phyloP scores from a whole-genome alignment of 2,888 invertebrate genomes.

The Pherbina coryleti region DNA sequence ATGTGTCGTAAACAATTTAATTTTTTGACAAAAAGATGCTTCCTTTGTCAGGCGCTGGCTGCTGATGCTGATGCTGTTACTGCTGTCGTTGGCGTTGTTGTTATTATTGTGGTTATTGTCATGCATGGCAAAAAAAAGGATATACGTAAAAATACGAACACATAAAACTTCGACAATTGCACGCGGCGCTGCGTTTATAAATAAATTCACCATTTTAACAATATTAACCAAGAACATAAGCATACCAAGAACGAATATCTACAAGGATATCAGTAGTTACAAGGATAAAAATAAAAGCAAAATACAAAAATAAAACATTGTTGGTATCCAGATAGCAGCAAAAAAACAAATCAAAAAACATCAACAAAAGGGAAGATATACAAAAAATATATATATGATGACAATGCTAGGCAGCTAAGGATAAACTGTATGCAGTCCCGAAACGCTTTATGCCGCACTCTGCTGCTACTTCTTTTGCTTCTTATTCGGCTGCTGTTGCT shows the following conservation, averaged over 20 bases:
- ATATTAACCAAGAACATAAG: slow-evolving; percentile 26
- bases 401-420: slow-evolving; percentile 11
- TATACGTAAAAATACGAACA: slow-evolving; percentile 9
- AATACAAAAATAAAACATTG: not conserved
- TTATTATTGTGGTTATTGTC: not conserved
- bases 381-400: slow-evolving; percentile 27
- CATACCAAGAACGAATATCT: not conserved
- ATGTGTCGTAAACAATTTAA: slow-evolving; percentile 39
- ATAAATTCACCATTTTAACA: slow-evolving; percentile 40
- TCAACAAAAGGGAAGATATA: slow-evolving; percentile 17
- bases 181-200: slow-evolving; percentile 11
- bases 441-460: not conserved
- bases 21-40: slow-evolving; percentile 25
- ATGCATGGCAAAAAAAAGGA: not conserved
- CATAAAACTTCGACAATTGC: slow-evolving; percentile 37
- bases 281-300: not conserved
- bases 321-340: not conserved
- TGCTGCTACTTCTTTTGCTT: not conserved
- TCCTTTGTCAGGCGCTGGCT: not conserved
- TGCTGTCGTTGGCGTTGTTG: not conserved
- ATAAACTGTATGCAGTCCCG: not conserved
- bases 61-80: not conserved
- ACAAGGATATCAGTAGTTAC: not conserved
- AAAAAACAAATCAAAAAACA: not conserved
- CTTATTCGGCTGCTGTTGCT: not conserved